Conservation (phyloP, 1,140 invertebrate species). For the Cydia splendana region DNA sequence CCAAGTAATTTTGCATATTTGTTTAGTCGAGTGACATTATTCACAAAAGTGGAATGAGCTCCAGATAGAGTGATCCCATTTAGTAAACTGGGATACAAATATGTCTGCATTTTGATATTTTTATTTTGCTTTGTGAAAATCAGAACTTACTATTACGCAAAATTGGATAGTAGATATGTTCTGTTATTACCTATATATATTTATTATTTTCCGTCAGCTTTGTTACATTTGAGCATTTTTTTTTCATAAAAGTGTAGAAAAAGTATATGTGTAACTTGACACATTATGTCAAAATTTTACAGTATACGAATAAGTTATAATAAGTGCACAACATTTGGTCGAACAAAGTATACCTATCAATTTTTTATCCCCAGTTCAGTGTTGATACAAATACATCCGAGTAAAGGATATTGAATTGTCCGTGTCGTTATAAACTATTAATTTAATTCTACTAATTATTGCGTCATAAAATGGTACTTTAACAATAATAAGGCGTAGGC, state of each 20-base stretch:
- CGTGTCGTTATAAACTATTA: background rate
- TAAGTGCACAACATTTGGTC: background rate
- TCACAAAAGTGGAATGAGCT: conserved; percentile 12
- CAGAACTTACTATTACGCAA: background rate
- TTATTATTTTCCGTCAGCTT: background rate
- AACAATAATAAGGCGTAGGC: conserved; percentile 18
- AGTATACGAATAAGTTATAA: background rate
- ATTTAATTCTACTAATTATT: conserved; percentile 28
- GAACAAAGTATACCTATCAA: background rate
- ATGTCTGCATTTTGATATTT: background rate
- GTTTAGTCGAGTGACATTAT: conserved; percentile 10
- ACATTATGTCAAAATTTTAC: background rate
- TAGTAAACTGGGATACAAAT: background rate
- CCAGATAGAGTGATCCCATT: conserved; percentile 12
- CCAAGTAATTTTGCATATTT: conserved; percentile 8
- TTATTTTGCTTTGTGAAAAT: background rate
- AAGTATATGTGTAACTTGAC: background rate
- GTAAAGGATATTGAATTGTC: conserved; percentile 24
- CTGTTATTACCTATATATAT: background rate
- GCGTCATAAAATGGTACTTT: background rate
- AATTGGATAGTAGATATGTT: background rate
- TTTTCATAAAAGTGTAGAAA: background rate
- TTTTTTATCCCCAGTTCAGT: conserved; percentile 25
- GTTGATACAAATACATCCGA: conserved; percentile 10
- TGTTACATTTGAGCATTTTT: background rate